Evolutionary conservation across 2,888 invertebrate genomes (phyloP).

Genomic region (Phyllotreta cruciferae): DNA sequence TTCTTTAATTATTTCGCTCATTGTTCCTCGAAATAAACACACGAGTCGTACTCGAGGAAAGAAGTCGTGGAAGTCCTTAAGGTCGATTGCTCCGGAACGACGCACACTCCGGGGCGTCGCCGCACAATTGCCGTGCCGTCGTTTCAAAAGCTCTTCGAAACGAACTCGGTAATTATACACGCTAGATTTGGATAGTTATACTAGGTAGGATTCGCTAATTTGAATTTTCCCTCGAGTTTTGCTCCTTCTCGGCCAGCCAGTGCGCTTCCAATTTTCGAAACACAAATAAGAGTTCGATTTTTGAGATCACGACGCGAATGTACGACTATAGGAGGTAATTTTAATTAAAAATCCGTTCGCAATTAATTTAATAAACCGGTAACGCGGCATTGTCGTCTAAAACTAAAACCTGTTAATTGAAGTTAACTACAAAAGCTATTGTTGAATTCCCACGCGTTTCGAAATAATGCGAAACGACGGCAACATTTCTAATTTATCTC

Average conservation of each 20-base stretch:
- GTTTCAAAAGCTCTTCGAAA: slow-evolving; percentile 21
- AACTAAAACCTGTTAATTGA: too few species aligned
- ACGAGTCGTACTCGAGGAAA: background rate
- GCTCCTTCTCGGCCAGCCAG: slow-evolving; percentile 9
- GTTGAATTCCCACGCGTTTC: slow-evolving; percentile 9
- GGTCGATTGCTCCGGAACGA: slow-evolving; percentile 23
- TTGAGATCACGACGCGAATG: background rate
- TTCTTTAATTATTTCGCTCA: too few species aligned
- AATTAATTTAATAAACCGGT: too few species aligned
- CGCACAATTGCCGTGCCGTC: slow-evolving; percentile 17
- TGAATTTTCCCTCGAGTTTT: slow-evolving; percentile 22
- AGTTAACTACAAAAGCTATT: slow-evolving; percentile 1
- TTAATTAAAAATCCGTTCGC: too few species aligned
- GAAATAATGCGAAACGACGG: slow-evolving; percentile 5
- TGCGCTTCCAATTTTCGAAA: slow-evolving; percentile 8
- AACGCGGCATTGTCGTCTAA: too few species aligned
- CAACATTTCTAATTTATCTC: slow-evolving; percentile 19
- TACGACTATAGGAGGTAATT: background rate
- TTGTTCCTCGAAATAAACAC: too few species aligned
- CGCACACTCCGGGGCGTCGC: slow-evolving; percentile 15
- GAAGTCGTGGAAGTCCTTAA: slow-evolving; percentile 13
- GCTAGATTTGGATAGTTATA: slow-evolving; percentile 19
- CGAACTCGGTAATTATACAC: slow-evolving; percentile 28
- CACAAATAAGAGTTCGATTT: background rate
- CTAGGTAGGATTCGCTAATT: slow-evolving; percentile 20